phyloP scores from a whole-genome alignment of 2,113 vertebrate genomes.

The Lutjanus erythropterus region DNA sequence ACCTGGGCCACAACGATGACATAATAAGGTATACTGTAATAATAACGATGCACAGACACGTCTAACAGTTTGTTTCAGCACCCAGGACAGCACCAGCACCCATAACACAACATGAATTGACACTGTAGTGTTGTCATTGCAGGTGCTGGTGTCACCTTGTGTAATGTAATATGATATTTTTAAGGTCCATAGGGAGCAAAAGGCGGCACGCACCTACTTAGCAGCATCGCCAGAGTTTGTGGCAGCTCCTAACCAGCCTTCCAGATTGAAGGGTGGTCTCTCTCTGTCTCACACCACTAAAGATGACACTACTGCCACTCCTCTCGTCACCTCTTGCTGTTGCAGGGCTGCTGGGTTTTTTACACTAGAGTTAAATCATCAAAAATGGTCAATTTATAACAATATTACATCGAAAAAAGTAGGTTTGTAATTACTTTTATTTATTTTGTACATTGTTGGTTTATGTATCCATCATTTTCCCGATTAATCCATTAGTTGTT shows the following conservation, averaged over 20 bases:
- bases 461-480: too few species aligned
- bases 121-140: slow-evolving; percentile 46
- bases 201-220: background rate
- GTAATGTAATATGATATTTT: slow-evolving; percentile 59
- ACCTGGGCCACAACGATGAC: slow-evolving; percentile 98
- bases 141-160: slow-evolving; percentile 70
- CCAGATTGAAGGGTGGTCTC: slow-evolving; percentile 1
- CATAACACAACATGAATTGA: background rate
- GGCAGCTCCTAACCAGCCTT: background rate
- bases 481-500: too few species aligned
- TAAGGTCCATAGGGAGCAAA: slow-evolving; percentile 3
- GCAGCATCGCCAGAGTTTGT: slow-evolving; percentile 33
- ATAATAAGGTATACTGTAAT: slow-evolving; percentile 94
- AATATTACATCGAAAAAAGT: background rate
- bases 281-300: background rate
- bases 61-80: slow-evolving; percentile 62
- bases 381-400: background rate
- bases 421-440: too few species aligned
- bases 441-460: too few species aligned
- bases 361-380: background rate
- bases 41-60: background rate
- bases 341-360: background rate
- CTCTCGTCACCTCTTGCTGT: background rate
- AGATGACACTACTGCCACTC: slow-evolving; percentile 20
- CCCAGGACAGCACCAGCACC: slow-evolving; percentile 68